These are phyloP conservation scores for Gadopsis bispinosus DNA, from an alignment of 2,797 vertebrate species.

Conservation along the genomic window DNA sequence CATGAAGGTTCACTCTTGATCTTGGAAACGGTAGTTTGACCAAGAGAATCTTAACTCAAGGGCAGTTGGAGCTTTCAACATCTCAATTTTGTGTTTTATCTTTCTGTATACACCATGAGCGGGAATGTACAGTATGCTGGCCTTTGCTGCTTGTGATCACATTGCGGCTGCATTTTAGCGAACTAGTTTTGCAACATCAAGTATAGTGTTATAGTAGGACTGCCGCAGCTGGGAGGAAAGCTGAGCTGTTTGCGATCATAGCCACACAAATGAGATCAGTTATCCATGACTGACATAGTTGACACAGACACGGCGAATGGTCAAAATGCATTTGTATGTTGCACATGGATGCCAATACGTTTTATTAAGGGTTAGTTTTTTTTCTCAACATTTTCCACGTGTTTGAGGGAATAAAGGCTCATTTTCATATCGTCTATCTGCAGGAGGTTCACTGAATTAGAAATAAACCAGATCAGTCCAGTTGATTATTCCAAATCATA, in stretches of 20 bases:
- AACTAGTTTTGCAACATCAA: neutral
- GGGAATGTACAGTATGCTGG: neutral
- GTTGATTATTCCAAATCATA: neutral
- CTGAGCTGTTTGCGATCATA: neutral
- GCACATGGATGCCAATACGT: no score
- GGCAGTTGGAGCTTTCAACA: neutral
- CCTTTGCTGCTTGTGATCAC: neutral
- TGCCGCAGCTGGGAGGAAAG: neutral
- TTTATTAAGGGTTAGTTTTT: no score
- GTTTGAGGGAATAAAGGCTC: neutral
- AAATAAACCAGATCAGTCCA: slow-evolving; percentile 1
- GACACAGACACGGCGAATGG: neutral
- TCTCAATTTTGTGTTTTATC: neutral
- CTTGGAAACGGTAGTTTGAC: neutral
- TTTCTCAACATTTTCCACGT: neutral
- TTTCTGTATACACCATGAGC: neutral
- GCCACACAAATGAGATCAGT: neutral
- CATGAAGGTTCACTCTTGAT: neutral
- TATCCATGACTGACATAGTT: neutral
- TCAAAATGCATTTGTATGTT: neutral
- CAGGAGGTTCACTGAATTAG: neutral
- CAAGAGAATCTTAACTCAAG: neutral
- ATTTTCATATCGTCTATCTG: neutral
- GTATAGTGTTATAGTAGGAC: neutral
- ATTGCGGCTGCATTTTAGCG: neutral